A percentile compares a stretch with the other conserved stretches of the same genome.
Conservation (phyloP, 1,140 invertebrate species). For the Drosophila subobscura region DNA sequence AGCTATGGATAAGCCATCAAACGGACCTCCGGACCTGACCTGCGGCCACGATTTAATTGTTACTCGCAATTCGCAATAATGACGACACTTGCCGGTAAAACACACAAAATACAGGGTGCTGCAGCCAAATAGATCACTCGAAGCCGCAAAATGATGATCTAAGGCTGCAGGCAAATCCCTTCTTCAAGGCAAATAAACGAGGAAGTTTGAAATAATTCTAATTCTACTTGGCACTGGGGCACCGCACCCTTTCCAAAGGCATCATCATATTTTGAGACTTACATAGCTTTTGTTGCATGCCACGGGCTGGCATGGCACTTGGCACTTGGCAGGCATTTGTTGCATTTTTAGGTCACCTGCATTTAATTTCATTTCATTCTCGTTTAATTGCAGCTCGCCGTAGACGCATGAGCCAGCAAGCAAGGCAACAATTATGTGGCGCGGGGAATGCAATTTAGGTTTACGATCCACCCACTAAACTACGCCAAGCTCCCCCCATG, state of each 20-base stretch:
- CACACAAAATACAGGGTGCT: conserved; percentile 23
- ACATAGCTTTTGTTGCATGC: conserved; percentile 11
- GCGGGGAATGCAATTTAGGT: conserved; percentile 71
- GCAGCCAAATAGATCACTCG: neutral
- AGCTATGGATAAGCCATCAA: conserved; percentile 20
- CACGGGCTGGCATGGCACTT: conserved; percentile 1
- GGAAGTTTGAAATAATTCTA: no score
- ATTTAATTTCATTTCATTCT: conserved; percentile 75
- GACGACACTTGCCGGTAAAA: conserved; percentile 19
- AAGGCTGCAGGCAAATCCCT: no score
- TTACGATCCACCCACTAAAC: conserved; percentile 45
- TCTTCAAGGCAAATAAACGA: no score
- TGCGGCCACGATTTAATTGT: conserved; percentile 58
- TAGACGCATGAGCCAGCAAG: conserved; percentile 40
- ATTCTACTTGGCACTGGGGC: no score
- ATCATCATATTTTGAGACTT: neutral
- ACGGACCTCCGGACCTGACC: conserved; percentile 60
- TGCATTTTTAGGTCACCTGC: conserved; percentile 76
- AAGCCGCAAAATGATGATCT: no score
- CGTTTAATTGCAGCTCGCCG: conserved; percentile 53
- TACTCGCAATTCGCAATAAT: conserved; percentile 26
- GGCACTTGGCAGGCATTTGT: conserved; percentile 32
- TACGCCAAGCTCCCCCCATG: neutral
- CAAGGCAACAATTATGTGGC: conserved; percentile 52
- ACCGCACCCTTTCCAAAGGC: no score